Evolutionary conservation across 64 coral and sea anemone species (phyloP).

Genomic region (Stichodactyla helianthus): DNA sequence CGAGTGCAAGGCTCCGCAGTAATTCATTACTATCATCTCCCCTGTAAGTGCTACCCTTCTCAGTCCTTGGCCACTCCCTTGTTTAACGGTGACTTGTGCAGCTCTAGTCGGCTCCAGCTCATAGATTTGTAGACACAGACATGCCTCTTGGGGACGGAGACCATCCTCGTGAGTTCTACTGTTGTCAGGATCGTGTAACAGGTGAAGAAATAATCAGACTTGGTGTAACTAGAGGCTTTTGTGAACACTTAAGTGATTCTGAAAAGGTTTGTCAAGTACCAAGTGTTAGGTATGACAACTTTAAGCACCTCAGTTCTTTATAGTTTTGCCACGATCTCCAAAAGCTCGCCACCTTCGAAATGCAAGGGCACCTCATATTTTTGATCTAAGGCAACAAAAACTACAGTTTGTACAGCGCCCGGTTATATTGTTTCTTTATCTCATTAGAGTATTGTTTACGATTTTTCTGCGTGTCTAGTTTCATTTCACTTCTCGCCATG

Average conservation of each 20-base stretch:
- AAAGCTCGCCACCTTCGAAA: constrained; percentile 3
- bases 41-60: constrained; percentile 8
- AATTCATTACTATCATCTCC: constrained; percentile 29
- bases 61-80: constrained; percentile 5
- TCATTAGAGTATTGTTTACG: constrained; percentile 4
- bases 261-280: constrained; percentile 84
- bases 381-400: neutral
- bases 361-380: neutral
- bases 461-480: constrained; percentile 15
- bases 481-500: constrained; percentile 11
- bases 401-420: neutral
- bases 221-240: constrained; percentile 70
- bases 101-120: neutral
- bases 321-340: constrained; percentile 10
- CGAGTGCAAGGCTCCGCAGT: constrained; percentile 4
- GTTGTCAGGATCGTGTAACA: constrained; percentile 87
- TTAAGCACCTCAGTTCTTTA: constrained; percentile 22
- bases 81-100: neutral
- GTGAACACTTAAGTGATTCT: constrained; percentile 85
- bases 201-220: constrained; percentile 84
- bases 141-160: constrained; percentile 70
- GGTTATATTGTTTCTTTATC: constrained; percentile 19
- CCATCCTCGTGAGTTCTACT: constrained; percentile 76
- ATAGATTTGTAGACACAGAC: neutral
- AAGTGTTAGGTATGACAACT: constrained; percentile 70